Base-by-base conservation (phyloP, 2,888 invertebrate species). In the Zonitis immaculata region DNA sequence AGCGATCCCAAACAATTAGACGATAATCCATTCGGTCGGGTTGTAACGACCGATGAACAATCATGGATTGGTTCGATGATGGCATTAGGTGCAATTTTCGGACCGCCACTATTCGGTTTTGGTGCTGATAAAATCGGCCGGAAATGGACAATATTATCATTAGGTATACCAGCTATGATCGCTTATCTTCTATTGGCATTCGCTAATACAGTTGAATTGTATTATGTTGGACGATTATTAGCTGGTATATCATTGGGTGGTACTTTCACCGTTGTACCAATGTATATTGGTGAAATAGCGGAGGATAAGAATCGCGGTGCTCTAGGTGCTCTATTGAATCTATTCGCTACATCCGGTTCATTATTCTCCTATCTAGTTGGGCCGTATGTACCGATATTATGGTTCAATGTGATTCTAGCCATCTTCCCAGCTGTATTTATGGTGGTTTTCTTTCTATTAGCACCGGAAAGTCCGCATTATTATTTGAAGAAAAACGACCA, bases 211-310 rank as follows among this genome's bases (percentile, higher is more conserved):
- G 57, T 66, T 12, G 25, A 42, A n/a, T 58, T 54, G 50, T 65
- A 55, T 49, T 84, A 80, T 74, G 79, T 72, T 9, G 84, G 81
- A 49, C 78, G 79, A 49, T 78, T 79, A 63, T 76, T 78, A 56
- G 82, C 81, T 74, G 89, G 89, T 39, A 66, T 86, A 0, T 83
- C 82, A 1, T 79, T 85, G 0, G 86, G 87, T 0, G 82, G 86
- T 66, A 77, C 84, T 14, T 88, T 86, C 75, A 84, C 87, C 0
- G 82, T 86, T 1, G 82, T 85, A 0, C 91, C 93, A 0, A 88
- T 91, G 82, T 94, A 92, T 74, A 83, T 91, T 54, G 89, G 89
- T 35, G 93, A 94, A 74, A 89, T 91, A 30, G 82, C 91, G 6
- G 87, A 89, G 79, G 84, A 86, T 52, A 85, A 86, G 20, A 82